Percentiles rank a stretch among this genome's conserved stretches.
Evolutionary conservation across 2,797 vertebrate species (phyloP).

Genomic region (Hipposideros larvatus): DNA sequence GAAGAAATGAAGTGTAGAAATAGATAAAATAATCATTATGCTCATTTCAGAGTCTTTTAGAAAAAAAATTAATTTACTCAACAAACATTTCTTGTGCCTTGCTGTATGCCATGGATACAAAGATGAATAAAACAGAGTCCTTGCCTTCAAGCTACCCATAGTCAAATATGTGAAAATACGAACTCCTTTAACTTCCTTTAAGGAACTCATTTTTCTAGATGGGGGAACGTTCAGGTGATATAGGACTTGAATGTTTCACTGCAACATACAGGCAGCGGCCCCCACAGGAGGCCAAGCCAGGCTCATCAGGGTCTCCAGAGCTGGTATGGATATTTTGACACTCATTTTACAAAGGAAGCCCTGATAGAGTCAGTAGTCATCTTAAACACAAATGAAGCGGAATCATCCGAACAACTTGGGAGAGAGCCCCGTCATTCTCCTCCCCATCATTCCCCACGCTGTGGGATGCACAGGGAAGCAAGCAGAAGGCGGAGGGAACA

Average conservation of each 20-base stretch:
- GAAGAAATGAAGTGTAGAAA: not conserved
- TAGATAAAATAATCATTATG: not conserved
- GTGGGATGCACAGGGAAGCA: accelerated
- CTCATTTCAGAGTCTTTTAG: constrained; percentile 31
- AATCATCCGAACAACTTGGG: not conserved
- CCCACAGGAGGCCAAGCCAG: not conserved
- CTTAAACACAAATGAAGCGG: not conserved
- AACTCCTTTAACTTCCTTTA: not conserved
- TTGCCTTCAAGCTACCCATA: not conserved
- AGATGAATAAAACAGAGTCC: not conserved
- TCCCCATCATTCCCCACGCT: not conserved
- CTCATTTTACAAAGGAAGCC: not conserved
- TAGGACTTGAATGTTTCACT: not conserved
- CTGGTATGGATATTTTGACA: not conserved
- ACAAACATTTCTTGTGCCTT: not conserved
- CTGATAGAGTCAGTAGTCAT: not conserved
- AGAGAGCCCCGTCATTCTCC: not conserved
- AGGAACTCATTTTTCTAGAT: not conserved
- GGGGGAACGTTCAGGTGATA: not conserved
- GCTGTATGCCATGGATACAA: not conserved
- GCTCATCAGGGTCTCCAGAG: not conserved
- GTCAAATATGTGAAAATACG: not conserved
- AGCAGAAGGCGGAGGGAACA: not conserved
- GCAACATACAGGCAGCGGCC: not conserved
- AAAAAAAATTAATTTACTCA: constrained; percentile 18